Evolutionary conservation across 2,113 vertebrate genomes (phyloP).

Genomic region (Saccopteryx leptura): DNA sequence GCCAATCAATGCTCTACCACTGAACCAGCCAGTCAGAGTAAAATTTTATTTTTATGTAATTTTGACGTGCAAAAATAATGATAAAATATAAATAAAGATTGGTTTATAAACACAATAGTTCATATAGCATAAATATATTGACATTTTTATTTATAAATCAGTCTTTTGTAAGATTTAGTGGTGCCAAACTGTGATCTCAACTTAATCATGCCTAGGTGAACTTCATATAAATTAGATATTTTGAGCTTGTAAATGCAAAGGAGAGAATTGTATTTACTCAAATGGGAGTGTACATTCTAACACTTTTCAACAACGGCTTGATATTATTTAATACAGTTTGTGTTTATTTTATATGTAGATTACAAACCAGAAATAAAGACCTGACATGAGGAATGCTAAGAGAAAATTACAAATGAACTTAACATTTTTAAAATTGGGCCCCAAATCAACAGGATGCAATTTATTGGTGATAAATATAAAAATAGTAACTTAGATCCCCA

Average conservation of each 20-base stretch:
- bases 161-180: background rate
- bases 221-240: background rate
- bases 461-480: slow-evolving; percentile 32
- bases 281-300: background rate
- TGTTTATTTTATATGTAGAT: background rate
- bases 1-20: too few relatives aligned
- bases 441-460: background rate
- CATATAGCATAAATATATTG: background rate
- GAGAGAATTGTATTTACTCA: background rate
- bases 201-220: background rate
- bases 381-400: background rate
- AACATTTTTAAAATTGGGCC: background rate
- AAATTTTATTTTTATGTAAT: background rate
- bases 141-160: slow-evolving; percentile 28
- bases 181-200: background rate
- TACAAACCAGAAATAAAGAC: background rate
- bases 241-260: background rate
- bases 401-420: background rate
- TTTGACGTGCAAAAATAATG: slow-evolving; percentile 9
- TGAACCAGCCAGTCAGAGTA: background rate
- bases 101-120: background rate
- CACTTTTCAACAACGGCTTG: background rate
- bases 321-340: background rate
- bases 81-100: slow-evolving; percentile 31
- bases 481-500: background rate